Conservation (phyloP, 2,888 invertebrate species). For the Lepidonotus clava region DNA sequence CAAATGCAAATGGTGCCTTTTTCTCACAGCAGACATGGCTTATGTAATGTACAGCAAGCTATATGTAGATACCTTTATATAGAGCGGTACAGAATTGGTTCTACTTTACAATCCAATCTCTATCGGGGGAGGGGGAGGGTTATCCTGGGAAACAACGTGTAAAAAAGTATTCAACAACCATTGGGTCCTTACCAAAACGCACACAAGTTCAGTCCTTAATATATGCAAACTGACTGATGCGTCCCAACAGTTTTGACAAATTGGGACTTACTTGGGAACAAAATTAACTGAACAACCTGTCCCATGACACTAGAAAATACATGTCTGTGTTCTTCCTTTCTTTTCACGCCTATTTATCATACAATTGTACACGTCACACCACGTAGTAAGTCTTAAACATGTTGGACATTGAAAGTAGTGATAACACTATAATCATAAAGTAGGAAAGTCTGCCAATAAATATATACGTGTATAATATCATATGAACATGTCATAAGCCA, state of each 20-base stretch:
- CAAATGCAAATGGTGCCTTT: background rate
- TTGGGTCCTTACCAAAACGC: too few species aligned
- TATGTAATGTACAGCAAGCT: background rate
- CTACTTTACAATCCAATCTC: background rate
- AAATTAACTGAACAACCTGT: too few species aligned
- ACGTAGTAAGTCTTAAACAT: constrained; percentile 16
- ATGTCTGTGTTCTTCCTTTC: too few species aligned
- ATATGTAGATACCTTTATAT: background rate
- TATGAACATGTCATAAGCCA: background rate
- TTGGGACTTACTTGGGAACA: too few species aligned
- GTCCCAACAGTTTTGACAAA: too few species aligned
- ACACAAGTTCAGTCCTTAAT: too few species aligned
- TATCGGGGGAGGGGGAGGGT: background rate
- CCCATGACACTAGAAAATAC: too few species aligned
- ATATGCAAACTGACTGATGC: too few species aligned
- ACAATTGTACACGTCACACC: background rate
- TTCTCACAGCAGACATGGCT: background rate
- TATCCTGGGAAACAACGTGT: background rate
- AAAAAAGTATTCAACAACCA: background rate
- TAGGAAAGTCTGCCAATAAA: constrained; percentile 23
- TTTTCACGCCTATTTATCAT: too few species aligned
- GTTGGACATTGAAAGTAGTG: background rate
- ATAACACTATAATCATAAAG: constrained; percentile 36
- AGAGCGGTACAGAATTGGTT: background rate
- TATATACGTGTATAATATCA: constrained; percentile 11